phyloP scores from a whole-genome alignment of 2,888 invertebrate genomes.

The Agrochola lychnidis region DNA sequence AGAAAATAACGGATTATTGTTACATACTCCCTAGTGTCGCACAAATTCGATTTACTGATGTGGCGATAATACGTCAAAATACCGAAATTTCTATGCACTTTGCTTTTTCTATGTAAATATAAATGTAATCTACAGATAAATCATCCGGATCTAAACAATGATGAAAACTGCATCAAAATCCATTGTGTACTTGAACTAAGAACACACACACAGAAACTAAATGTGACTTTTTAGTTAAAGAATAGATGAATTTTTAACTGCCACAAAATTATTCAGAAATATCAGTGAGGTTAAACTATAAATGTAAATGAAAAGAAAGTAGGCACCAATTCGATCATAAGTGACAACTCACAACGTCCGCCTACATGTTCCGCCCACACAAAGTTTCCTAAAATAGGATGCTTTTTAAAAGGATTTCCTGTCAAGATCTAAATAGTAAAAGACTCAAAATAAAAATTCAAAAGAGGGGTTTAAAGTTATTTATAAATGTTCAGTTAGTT shows the following conservation, averaged over 20 bases:
- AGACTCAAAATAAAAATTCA: conserved; percentile 27
- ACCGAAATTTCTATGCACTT: not conserved
- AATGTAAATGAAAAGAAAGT: conserved; percentile 46
- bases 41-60: not conserved
- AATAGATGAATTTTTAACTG: not conserved
- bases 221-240: not conserved
- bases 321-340: conserved; percentile 19
- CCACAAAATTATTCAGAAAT: not conserved
- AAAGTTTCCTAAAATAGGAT: conserved; percentile 58
- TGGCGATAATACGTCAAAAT: not conserved
- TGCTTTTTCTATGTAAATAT: not conserved
- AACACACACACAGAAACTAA: not conserved
- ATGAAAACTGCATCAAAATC: not conserved
- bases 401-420: conserved; percentile 52
- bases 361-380: conserved; percentile 60
- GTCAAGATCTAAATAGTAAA: conserved; percentile 18
- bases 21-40: not conserved
- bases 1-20: too few relatives aligned
- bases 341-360: conserved; percentile 38
- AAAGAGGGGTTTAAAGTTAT: conserved; percentile 11
- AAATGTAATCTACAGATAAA: not conserved
- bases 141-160: not conserved
- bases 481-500: conserved; percentile 19
- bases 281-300: conserved; percentile 7
- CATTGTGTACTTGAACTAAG: not conserved